Base-by-base conservation (phyloP, 2,113 vertebrate species). In the Sebastes fasciatus region DNA sequence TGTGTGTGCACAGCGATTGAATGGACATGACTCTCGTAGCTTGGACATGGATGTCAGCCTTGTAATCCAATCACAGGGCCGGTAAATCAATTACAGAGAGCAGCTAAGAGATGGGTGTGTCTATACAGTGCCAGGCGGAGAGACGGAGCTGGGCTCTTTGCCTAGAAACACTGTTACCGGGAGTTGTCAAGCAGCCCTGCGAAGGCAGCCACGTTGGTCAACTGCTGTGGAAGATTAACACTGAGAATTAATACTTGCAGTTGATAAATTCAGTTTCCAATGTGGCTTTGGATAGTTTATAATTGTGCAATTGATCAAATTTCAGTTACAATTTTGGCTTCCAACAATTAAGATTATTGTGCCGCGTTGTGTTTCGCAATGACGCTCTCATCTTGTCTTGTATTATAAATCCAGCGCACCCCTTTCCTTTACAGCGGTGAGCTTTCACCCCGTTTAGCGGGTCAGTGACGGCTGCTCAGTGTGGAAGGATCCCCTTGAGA, bases 31-130 rank as follows among this genome's bases (percentile, higher is more conserved):
- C 86, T 93, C 74, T 77, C 14, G 11, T 77, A 79, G 86, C 82
- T 86, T 55, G 82, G 80, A 80, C 91, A 94, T 86, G 85, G 86
- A 89, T 91, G 81, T 89, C 88, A 84, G 89, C 54, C 89, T 89
- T 94, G 90, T 94, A 94, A 94, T 94, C 91, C 90, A 92, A 92
- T 94, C 90, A 83, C 68, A 45, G 64, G 45, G 67, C 80, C 45
- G 2, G 66, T 80, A 91, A 93, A 94, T 94, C 75, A 88, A 89
- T 94, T 91, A 91, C 7, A 45, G 26, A 68, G 82, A 74, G 88
- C 83, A 83, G 81, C 86, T 88, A 74, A 86, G 78, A 76, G 57
- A 92, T 86, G 87, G 89, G 87, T 83, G 84, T 87, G 87, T 90
- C 84, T 70, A 11, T 68, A 74, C 52, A 76, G 72, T 57, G 72